These are phyloP conservation scores for Hyaena hyaena DNA, from an alignment of 2,113 vertebrate species.

Conservation along the genomic window DNA sequence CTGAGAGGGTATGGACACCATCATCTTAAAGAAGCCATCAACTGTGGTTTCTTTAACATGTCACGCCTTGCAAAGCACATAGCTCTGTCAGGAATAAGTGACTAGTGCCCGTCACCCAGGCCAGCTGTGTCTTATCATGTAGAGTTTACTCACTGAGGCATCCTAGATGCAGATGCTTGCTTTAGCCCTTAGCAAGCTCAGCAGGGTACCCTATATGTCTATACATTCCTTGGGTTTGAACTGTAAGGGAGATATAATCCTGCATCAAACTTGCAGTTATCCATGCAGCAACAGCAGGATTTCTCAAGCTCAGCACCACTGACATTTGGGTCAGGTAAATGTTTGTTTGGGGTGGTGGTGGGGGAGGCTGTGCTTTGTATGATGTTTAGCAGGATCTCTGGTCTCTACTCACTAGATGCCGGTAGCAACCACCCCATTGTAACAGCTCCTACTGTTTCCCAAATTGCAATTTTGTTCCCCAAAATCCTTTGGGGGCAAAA, in stretches of 20 bases:
- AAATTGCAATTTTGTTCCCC: neutral
- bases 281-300: neutral
- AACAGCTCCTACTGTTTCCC: neutral
- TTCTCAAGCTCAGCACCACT: neutral
- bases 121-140: neutral
- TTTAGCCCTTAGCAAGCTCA: neutral
- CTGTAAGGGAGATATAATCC: neutral
- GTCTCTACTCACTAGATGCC: neutral
- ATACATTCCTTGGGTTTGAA: neutral
- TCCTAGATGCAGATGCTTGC: neutral
- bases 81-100: neutral
- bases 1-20: neutral
- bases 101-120: neutral
- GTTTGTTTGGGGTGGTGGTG: neutral
- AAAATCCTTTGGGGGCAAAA: neutral
- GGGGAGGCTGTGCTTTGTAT: neutral
- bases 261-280: neutral
- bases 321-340: neutral
- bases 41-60: neutral
- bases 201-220: neutral
- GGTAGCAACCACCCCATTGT: neutral
- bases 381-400: neutral
- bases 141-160: neutral
- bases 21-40: neutral
- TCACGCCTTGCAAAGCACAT: neutral